phyloP scores from a whole-genome alignment of 2,888 invertebrate genomes.

The Calameuta idolon region DNA sequence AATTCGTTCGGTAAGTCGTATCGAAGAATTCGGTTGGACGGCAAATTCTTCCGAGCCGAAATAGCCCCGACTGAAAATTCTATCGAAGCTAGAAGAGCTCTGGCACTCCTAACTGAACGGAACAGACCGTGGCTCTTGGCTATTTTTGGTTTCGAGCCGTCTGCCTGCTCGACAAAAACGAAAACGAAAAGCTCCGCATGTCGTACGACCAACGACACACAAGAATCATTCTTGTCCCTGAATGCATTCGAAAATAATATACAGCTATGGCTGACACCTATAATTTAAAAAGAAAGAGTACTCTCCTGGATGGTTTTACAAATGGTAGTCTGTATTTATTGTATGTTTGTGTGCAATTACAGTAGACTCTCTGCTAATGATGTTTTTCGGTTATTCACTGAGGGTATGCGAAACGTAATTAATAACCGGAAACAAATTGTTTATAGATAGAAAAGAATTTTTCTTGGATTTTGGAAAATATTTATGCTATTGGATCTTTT shows the following conservation, averaged over 20 bases:
- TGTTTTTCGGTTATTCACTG: background rate
- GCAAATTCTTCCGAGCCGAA: slow-evolving; percentile 17
- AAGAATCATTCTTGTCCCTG: background rate
- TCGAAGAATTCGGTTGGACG: slow-evolving; percentile 10
- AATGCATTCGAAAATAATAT: slow-evolving; percentile 9
- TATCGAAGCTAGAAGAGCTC: slow-evolving; percentile 51
- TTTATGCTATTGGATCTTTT: background rate
- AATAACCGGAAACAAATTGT: background rate
- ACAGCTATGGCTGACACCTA: background rate
- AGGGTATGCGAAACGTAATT: background rate
- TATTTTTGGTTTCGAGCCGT: slow-evolving; percentile 51
- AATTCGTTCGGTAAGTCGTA: slow-evolving; percentile 31
- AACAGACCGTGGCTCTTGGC: slow-evolving; percentile 50
- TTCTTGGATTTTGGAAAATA: background rate
- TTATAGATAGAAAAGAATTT: background rate
- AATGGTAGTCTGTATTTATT: background rate
- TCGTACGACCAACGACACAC: background rate
- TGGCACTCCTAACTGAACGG: slow-evolving; percentile 41
- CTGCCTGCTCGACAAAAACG: slow-evolving; percentile 32
- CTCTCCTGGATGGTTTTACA: background rate
- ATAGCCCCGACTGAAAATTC: slow-evolving; percentile 43
- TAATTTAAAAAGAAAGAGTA: background rate
- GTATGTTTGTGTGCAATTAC: background rate
- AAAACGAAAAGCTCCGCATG: slow-evolving; percentile 5
- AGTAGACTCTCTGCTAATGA: background rate